Base-by-base conservation (phyloP, 1,140 invertebrate species). In the Tenebrio molitor region DNA sequence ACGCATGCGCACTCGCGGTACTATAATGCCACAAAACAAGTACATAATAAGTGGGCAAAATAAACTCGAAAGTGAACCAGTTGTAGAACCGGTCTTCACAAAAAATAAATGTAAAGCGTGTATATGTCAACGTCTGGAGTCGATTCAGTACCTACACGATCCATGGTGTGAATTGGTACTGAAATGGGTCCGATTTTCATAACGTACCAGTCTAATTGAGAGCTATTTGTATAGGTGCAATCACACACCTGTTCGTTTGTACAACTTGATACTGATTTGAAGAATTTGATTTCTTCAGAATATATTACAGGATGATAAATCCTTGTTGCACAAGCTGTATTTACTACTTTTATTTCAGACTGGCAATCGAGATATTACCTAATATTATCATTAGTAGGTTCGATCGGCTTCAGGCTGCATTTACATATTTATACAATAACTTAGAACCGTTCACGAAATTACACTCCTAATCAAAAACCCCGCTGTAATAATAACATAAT, bases 11-110 rank as follows among this genome's bases (percentile, higher is more conserved):
- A 42, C 17, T 15, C n/a, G 21, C 33, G 14, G 12, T 19, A 16
- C 14, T 66, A 29, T 29, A 44, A 41, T 65, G 25, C 15, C 42
- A 41, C 39, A 66, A 41, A 66, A 66, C 64, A 66, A 66, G 64
- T 66, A 66, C 62, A 16, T 66, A 44, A 65, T 65, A 66, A 42
- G 64, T 66, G 64, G 64, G 36, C 64, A 66, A 66, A 66, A 66
- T 44, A 66, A 66, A 66, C 64, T 66, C 17, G 64, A 66, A 66
- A 66, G 64, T 66, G 64, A 66, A 66, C 64, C 64, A 66, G 64
- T 66, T 66, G 64, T 66, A 15, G 64, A 66, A 66, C 64, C 64
- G 64, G 64, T 66, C 64, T 66, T 12, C 12, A 66, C 39, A 41
- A 29, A 66, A 66, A 66, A 66, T 41, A 65, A 66, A 66, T 29